phyloP scores from a whole-genome alignment of 2,888 invertebrate species.

The Phrixothrix hirtus region DNA sequence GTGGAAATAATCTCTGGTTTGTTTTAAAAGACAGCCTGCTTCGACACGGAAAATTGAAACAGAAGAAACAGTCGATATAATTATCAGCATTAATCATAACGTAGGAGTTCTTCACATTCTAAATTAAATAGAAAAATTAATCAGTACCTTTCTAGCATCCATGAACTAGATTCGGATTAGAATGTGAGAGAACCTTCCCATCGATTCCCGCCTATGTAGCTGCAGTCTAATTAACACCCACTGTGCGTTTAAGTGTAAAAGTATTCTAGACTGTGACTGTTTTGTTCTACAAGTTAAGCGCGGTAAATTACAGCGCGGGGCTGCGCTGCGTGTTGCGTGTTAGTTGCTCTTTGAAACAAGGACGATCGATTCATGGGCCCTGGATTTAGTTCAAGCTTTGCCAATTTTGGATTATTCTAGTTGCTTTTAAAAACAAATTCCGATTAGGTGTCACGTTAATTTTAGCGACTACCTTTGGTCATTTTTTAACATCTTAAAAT shows the following conservation, averaged over 20 bases:
- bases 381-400: slow-evolving; percentile 9
- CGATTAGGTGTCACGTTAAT: background rate
- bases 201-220: slow-evolving; percentile 33
- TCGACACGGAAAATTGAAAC: slow-evolving; percentile 12
- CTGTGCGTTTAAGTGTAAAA: slow-evolving; percentile 1
- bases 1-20: background rate
- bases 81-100: slow-evolving; percentile 36
- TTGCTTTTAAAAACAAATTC: background rate
- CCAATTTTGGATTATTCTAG: slow-evolving; percentile 12
- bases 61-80: slow-evolving; percentile 20
- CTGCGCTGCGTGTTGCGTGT: slow-evolving; percentile 41
- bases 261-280: slow-evolving; percentile 35
- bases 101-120: slow-evolving; percentile 31
- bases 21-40: background rate
- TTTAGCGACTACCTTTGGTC: too few species aligned
- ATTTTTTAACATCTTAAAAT: too few species aligned
- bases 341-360: slow-evolving; percentile 36
- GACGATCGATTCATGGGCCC: slow-evolving; percentile 36
- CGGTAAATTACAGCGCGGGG: slow-evolving; percentile 39
- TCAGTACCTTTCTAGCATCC: slow-evolving; percentile 20
- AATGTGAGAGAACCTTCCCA: slow-evolving; percentile 40
- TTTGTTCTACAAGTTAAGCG: slow-evolving; percentile 8
- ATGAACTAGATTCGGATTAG: slow-evolving; percentile 41
- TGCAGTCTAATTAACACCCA: slow-evolving; percentile 17
- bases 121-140: slow-evolving; percentile 30